Conservation (phyloP, 2,797 vertebrate species). For the Hypotaenidia philippensis region DNA sequence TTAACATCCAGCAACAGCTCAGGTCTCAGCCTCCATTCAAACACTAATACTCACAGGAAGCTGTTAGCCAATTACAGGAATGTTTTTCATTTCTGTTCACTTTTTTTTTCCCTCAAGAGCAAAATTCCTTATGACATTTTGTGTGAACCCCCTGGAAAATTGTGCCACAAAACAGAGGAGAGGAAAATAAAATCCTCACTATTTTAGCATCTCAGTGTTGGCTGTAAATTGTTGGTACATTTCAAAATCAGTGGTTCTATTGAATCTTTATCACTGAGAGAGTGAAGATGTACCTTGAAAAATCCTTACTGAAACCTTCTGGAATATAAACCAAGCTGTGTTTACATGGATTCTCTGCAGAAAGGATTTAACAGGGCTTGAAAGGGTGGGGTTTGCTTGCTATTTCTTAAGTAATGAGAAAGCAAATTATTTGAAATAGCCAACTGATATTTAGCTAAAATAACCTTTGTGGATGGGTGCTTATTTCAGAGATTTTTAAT, state of each 20-base stretch:
- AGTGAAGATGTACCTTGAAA: neutral
- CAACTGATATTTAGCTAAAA: neutral
- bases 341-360: neutral
- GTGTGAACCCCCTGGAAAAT: neutral
- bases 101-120: neutral
- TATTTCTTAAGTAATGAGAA: neutral
- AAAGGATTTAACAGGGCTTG: neutral
- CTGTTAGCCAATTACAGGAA: neutral
- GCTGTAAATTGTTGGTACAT: neutral
- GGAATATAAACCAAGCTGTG: neutral
- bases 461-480: neutral
- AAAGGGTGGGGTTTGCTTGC: neutral
- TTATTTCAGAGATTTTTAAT: constrained; percentile 6
- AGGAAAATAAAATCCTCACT: neutral
- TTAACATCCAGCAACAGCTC: constrained; percentile 30
- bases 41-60: neutral
- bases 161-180: neutral
- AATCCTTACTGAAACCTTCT: neutral
- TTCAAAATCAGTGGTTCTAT: neutral
- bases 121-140: neutral
- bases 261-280: neutral
- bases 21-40: neutral
- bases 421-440: neutral
- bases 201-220: neutral
- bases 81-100: neutral